These are phyloP conservation scores for Sclerurus mexicanus DNA, from an alignment of 2,113 vertebrate species.

Conservation along the genomic window DNA sequence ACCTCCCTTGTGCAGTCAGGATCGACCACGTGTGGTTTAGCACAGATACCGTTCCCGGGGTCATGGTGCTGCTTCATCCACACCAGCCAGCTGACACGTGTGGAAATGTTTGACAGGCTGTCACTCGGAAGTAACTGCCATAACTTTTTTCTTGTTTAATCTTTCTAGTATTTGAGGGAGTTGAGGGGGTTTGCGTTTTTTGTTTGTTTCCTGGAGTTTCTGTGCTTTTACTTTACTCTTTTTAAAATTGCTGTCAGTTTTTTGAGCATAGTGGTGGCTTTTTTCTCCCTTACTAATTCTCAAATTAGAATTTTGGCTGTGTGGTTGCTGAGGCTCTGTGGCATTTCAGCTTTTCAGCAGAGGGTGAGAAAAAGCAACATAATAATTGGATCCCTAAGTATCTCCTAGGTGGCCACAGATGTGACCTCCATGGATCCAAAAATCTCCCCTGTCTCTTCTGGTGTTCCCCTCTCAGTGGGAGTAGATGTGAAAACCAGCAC, in stretches of 20 bases:
- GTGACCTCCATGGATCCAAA: not conserved
- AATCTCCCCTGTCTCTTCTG: not conserved
- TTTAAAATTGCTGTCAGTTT: not conserved
- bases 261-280: not conserved
- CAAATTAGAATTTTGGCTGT: not conserved
- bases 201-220: not conserved
- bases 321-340: not conserved
- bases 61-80: not conserved
- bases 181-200: not conserved
- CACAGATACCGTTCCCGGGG: not conserved
- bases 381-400: not conserved
- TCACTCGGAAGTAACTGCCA: not conserved
- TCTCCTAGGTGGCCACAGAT: not conserved
- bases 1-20: not conserved
- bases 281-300: not conserved
- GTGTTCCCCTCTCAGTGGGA: not conserved
- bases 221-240: not conserved
- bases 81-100: rapidly evolving
- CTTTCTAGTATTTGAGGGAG: not conserved
- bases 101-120: not conserved
- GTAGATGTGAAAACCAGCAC: too few relatives aligned
- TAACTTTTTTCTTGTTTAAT: not conserved
- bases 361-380: not conserved
- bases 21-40: not conserved
- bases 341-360: not conserved